Evolutionary conservation across 2,797 vertebrate genomes (phyloP), one percentile per base, ranked within the genome.

Genomic region (Sciaenops ocellatus): DNA sequence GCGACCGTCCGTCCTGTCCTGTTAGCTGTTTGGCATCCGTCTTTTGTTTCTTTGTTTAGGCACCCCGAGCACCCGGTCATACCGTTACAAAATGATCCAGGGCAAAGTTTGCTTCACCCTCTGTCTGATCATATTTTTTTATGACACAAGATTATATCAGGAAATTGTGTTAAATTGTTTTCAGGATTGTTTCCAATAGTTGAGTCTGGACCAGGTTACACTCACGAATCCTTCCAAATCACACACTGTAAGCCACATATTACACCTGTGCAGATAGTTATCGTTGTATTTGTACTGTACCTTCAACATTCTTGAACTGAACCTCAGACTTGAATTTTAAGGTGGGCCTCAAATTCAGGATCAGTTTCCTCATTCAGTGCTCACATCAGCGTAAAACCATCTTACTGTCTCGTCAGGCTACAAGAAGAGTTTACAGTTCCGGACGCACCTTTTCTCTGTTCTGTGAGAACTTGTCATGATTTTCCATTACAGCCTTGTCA

Each of bases 401-500:
- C 18, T 30, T 34, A 18, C 20, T 48, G 28, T 55, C 17, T 16
- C 18, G 44, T 62, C 6, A 15, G 20, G 30, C 55, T 67, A 9
- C 9, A 48, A 47, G 55, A 20, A n/a, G 13, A 59, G 41, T 51
- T 66, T 73, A 38, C 52, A 47, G 55, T 54, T 69, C 48, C 50
- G 30, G 26, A 17, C 56, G 30, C 41, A 6, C 67, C 20, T 77
- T 57, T 52, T 47, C 44, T 57, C 51, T 55, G 50, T 76, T 78
- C 69, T 72, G 15, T 78, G 10, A 72, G 73, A 72, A 59, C 57
- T 69, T 75, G 85, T 78, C 75, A 66, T 79, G 60, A 84, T 82
- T 89, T 90, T 71, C 69, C 69, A 84, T 85, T 69, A 83, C 74
- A 56, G 47, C 41, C 72, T 34, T 68, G 80, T 89, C 84, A 80